Evolutionary conservation across 1,140 invertebrate genomes (phyloP), one percentile per base, ranked within the genome.

Genomic region (Euwallacea fornicatus): DNA sequence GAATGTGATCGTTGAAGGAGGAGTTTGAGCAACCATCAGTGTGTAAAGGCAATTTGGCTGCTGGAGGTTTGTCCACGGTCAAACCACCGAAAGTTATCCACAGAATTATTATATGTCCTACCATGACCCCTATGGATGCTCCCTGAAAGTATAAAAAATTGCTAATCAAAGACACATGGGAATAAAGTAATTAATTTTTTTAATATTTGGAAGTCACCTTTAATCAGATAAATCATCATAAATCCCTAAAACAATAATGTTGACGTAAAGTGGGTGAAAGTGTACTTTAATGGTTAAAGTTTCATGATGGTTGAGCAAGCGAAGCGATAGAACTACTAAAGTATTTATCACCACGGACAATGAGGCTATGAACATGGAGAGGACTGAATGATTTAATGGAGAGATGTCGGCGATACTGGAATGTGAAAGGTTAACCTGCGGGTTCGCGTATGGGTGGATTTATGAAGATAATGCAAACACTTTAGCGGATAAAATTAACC

Each of bases 41-140:
- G 1, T 86, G 86, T 6, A 89, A 79, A 7, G 88, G 85, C 9
- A 91, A 74, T 47, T 83, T 80, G 10, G 81, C 77, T 42, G 81
- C 75, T 6, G 80, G 78, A 9, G 80, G 75, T 42, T 82, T 86
- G 9, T 85, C 81, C 0, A 87, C 43, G 6, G 83, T 86, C 11
- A 90, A 75, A 61, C 86, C 83, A 0, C 89, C 89, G 58, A 87
- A 85, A 1, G 88, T 88, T 7, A 91, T 84, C 88, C 89, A 90
- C 0, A 90, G 75, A 0, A 88, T 88, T 7, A 87, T 82, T 0
- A 87, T 75, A 75, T 90, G 89, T 21, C 88, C 87, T 7, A 85
- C 79, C 33, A 91, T 84, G 86, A 91, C 90, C 7, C 90, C 90
- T 1, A 82, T 80, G 0, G 87, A 84, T 9, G 90, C 89, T 16